Percentiles rank a stretch among this genome's conserved stretches.
These are phyloP conservation scores for Oreocharis arfaki DNA, from an alignment of 2,113 vertebrate species.

Conservation along the genomic window DNA sequence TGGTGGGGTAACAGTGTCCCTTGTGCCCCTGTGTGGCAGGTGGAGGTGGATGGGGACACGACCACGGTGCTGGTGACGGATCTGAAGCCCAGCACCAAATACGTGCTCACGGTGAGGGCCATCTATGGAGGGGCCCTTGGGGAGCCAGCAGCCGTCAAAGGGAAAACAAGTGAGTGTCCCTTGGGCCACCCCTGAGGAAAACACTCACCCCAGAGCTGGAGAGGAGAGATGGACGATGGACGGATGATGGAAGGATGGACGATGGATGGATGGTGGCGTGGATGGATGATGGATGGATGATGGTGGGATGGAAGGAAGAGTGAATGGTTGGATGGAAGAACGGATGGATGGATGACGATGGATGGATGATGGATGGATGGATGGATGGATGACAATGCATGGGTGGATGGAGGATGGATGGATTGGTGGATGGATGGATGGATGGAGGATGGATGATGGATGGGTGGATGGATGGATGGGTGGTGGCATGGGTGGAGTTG, in stretches of 20 bases:
- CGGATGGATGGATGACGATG: background rate
- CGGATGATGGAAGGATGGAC: too few relatives aligned
- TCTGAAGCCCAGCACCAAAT: slow-evolving; percentile 77
- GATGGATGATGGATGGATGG: background rate
- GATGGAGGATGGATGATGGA: background rate
- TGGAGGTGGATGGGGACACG: slow-evolving; percentile 77
- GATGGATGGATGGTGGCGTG: background rate
- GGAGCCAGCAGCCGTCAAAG: slow-evolving; percentile 64
- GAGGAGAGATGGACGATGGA: background rate
- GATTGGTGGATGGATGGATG: background rate
- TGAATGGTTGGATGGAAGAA: background rate
- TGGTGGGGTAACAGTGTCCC: background rate
- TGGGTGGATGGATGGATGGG: too few relatives aligned
- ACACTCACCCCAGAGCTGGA: background rate
- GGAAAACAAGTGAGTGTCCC: slow-evolving; percentile 77
- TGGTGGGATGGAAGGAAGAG: background rate
- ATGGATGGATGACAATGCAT: too few relatives aligned
- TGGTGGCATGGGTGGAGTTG: too few relatives aligned
- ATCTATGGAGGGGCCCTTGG: slow-evolving; percentile 72
- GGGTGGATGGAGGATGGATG: background rate
- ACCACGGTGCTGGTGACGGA: slow-evolving; percentile 67
- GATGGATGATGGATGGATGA: background rate
- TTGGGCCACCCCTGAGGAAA: background rate
- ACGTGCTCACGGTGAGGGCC: slow-evolving; percentile 76
- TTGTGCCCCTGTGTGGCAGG: slow-evolving; percentile 46